Percentiles rank a stretch among this genome's conserved stretches.
Evolutionary conservation across 2,888 invertebrate genomes (phyloP).

Genomic region (Spilarctia lutea): DNA sequence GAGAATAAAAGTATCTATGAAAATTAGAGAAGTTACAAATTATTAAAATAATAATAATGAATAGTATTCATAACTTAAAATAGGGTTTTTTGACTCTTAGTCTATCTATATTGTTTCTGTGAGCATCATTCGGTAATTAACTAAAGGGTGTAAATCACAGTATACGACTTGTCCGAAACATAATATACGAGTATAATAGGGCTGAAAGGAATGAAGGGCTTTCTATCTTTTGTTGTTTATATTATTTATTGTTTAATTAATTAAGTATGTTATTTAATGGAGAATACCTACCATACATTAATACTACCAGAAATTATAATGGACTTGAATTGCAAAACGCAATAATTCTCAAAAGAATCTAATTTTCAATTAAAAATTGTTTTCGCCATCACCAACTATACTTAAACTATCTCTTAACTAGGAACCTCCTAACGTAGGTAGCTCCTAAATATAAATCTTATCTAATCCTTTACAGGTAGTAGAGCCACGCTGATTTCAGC

Average conservation of each 20-base stretch:
- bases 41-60: background rate
- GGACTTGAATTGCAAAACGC: background rate
- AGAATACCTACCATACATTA: background rate
- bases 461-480: too few species aligned
- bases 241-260: background rate
- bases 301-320: background rate
- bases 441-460: too few species aligned
- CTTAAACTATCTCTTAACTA: too few species aligned
- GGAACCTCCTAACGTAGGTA: too few species aligned
- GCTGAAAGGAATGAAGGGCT: background rate
- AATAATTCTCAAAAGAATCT: background rate
- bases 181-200: background rate
- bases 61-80: background rate
- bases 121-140: background rate
- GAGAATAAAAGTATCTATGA: background rate
- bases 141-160: background rate
- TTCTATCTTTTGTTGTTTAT: background rate
- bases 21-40: background rate
- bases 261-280: background rate
- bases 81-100: background rate
- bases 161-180: background rate
- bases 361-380: too few species aligned
- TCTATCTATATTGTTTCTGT: background rate
- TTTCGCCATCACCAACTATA: too few species aligned
- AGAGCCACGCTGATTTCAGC: too few species aligned